Evolutionary conservation across 2,888 invertebrate species (phyloP), one percentile per base, ranked within the genome.

Genomic region (Plagodis dolabraria): DNA sequence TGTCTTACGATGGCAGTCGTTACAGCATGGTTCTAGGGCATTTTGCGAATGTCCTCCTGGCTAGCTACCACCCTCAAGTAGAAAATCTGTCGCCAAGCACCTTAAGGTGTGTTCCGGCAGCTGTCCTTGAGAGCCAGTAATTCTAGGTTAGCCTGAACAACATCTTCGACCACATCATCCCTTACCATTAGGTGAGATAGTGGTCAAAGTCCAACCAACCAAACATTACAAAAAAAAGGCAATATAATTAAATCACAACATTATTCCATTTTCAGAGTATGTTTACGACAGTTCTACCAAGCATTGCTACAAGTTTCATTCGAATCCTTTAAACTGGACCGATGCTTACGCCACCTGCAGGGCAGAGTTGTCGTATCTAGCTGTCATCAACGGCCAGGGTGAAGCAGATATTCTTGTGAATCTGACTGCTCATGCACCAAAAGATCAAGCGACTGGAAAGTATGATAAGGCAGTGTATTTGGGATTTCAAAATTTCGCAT

Each of bases 281-380:
- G 60, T 64, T 45, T 85, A 73, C 65, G 75, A 79, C 46, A 6
- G 57, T n/a, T n/a, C 53, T 0, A 5, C 68, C 5, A 81, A 80
- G 4, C 79, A 76, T 65, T 90, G 87, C 66, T 89, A 88, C 72
- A 89, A 88, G 60, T 81, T 87, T 57, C 88, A 89, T 57, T 56
- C 79, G 22, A 69, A 65, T 0, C 85, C 86, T 0, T 70, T 67
- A 61, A 85, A 73, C 47, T 91, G 90, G 89, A 72, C 73, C 0
- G 85, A 87, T 0, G 89, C 89, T 0, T 77, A 77, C 36, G 69
- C 72, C 0, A 67, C 75, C 2, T 91, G 91, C 63, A 72, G 70
- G 33, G 76, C 78, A 0, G 89, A 89, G 57, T 80, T 80, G 53
- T 85, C 85, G 0, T 82, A 85, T 61, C 63, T 89, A 22, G 85